Percentiles rank a stretch among this genome's conserved stretches.
Evolutionary conservation across 2,113 vertebrate species (phyloP).

Genomic region (Sander vitreus): DNA sequence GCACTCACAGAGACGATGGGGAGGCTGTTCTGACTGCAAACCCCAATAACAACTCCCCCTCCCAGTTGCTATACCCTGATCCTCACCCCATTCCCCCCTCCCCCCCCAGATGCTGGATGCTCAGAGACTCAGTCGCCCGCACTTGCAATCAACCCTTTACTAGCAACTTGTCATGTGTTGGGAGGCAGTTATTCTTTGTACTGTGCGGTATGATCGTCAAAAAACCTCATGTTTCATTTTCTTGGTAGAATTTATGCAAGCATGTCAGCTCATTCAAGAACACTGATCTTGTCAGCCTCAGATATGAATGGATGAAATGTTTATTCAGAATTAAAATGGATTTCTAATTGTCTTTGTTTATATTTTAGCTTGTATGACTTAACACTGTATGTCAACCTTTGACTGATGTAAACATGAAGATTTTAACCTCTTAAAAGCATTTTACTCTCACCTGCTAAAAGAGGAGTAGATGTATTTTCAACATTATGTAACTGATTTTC

Average conservation of each 20-base stretch:
- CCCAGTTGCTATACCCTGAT: constrained; percentile 32
- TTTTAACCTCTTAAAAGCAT: constrained; percentile 80
- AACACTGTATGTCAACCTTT: constrained; percentile 85
- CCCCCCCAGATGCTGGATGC: constrained; percentile 68
- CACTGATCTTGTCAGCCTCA: constrained; percentile 80
- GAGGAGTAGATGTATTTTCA: constrained; percentile 83
- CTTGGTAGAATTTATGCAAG: constrained; percentile 70
- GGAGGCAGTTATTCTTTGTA: constrained; percentile 66
- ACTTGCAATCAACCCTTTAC: constrained; percentile 76
- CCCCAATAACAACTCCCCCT: constrained; percentile 28
- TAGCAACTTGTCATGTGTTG: constrained; percentile 63
- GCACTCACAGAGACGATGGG: constrained; percentile 82
- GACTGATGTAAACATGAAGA: constrained; percentile 79
- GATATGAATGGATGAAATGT: constrained; percentile 78
- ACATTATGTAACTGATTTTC: constrained; percentile 83
- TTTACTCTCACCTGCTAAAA: constrained; percentile 82
- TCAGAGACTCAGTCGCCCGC: constrained; percentile 72
- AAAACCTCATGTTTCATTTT: constrained; percentile 76
- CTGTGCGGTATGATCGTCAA: constrained; percentile 64
- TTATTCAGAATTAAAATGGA: constrained; percentile 79
- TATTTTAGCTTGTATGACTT: constrained; percentile 83
- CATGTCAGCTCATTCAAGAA: constrained; percentile 75
- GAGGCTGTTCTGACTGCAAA: constrained; percentile 61
- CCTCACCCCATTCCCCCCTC: not conserved
- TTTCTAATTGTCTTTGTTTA: constrained; percentile 84